Conservation (phyloP, 2,113 vertebrate genomes). For the Pyxicephalus adspersus region DNA sequence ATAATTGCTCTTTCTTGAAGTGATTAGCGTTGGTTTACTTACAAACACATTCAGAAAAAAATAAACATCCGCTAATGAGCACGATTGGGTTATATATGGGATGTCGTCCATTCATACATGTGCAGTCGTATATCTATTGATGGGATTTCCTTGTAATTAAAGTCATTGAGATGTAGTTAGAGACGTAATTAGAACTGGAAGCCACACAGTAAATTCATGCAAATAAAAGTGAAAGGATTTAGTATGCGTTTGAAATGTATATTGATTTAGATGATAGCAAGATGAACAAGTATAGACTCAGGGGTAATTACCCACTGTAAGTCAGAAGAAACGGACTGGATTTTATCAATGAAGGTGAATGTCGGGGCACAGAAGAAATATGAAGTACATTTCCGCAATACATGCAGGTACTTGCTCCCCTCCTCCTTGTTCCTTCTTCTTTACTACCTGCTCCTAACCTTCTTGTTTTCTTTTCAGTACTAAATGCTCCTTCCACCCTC, state of each 20-base stretch:
- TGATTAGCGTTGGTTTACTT: neutral
- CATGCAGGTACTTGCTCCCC: neutral
- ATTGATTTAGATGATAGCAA: constrained; percentile 62
- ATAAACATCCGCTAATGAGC: neutral
- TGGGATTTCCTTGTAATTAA: constrained; percentile 59
- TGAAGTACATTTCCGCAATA: neutral
- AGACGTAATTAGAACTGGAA: constrained; percentile 66
- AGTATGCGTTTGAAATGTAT: constrained; percentile 50
- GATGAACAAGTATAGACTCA: constrained; percentile 52
- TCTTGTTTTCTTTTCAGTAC: too few relatives aligned
- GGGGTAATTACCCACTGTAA: constrained; percentile 60
- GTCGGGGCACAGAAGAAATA: neutral
- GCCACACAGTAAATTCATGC: constrained; percentile 57
- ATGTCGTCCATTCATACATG: neutral
- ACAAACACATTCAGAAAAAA: neutral
- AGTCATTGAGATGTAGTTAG: constrained; percentile 63
- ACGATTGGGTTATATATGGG: neutral
- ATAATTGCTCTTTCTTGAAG: neutral
- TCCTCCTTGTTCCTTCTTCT: too few relatives aligned
- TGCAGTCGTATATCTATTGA: constrained; percentile 17
- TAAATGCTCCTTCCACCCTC: neutral
- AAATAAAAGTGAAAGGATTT: constrained; percentile 65
- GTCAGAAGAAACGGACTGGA: constrained; percentile 22
- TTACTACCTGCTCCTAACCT: too few relatives aligned
- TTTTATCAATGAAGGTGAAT: too few relatives aligned